Conservation (phyloP, 2,797 vertebrate species). For the Mallotus villosus region DNA sequence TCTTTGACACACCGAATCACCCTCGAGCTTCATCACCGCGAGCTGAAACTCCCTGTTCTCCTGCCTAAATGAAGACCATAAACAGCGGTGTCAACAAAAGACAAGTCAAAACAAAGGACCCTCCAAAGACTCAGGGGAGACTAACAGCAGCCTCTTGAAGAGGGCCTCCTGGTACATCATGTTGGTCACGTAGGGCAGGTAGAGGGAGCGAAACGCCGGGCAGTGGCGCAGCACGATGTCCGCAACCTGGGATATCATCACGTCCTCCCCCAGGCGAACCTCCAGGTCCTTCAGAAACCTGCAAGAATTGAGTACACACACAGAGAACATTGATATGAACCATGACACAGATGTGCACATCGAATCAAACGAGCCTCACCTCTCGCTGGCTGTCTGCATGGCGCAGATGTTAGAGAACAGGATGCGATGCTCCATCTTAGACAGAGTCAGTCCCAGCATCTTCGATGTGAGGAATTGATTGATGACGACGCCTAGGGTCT, state of each 20-base stretch:
- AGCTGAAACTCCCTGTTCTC: conserved; percentile 68
- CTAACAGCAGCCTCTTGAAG: conserved; percentile 74
- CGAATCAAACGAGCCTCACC: conserved; percentile 40
- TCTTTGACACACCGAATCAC: conserved; percentile 73
- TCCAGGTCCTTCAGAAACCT: conserved; percentile 81
- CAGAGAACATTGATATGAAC: too few species aligned
- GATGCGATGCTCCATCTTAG: conserved; percentile 66
- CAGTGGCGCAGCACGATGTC: conserved; percentile 73
- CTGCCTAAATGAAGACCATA: conserved; percentile 48
- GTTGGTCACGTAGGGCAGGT: conserved; percentile 81
- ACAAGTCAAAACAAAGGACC: too few species aligned
- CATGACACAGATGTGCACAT: too few species aligned
- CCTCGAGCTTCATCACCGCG: conserved; percentile 73
- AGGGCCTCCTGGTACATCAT: conserved; percentile 83
- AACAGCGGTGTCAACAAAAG: background rate
- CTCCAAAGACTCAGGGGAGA: background rate
- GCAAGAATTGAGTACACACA: background rate
- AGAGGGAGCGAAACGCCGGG: conserved; percentile 63
- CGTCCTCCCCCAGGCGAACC: conserved; percentile 59
- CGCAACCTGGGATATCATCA: conserved; percentile 70
- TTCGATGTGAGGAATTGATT: conserved; percentile 71
- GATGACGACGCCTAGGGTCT: conserved; percentile 74
- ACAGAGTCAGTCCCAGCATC: conserved; percentile 60
- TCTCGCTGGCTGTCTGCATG: conserved; percentile 62
- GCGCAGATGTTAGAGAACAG: conserved; percentile 78